Evolutionary conservation across 2,113 vertebrate genomes (phyloP).

Genomic region (Sander vitreus): DNA sequence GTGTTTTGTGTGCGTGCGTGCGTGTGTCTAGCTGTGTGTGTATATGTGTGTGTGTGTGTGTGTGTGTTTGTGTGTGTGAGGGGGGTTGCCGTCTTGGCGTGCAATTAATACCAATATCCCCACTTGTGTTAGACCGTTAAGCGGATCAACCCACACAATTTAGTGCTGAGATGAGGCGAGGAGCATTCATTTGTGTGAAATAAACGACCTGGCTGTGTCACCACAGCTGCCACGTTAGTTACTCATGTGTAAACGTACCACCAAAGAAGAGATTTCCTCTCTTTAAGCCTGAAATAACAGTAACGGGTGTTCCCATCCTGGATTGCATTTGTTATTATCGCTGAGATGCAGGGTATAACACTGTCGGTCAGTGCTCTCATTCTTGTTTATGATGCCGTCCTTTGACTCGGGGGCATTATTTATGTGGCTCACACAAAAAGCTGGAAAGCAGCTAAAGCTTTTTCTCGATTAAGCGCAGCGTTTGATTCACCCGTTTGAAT

Average conservation of each 20-base stretch:
- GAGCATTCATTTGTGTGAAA: conserved; percentile 55
- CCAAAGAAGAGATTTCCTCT: conserved; percentile 30
- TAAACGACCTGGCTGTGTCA: conserved; percentile 50
- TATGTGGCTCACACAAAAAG: conserved; percentile 4
- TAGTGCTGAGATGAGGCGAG: conserved; percentile 51
- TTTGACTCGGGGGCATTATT: conserved; percentile 4
- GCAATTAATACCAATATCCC: conserved; percentile 68
- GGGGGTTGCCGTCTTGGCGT: conserved; percentile 2
- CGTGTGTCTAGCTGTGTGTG: background rate
- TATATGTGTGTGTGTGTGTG: background rate
- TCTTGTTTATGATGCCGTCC: conserved; percentile 9
- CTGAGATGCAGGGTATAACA: conserved; percentile 7
- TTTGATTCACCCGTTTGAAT: conserved; percentile 30
- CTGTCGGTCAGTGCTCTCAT: conserved; percentile 7
- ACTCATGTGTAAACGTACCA: conserved; percentile 43
- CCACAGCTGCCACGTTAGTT: conserved; percentile 47
- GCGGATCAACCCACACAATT: conserved; percentile 70
- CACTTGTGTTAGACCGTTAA: conserved; percentile 58
- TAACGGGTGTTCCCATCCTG: conserved; percentile 22
- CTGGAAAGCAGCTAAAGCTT: conserved; percentile 29
- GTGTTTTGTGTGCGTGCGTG: background rate
- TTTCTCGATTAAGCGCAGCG: conserved; percentile 12
- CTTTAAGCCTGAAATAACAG: background rate
- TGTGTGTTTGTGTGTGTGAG: background rate
- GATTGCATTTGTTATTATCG: background rate